Evolutionary conservation across 2,797 vertebrate species (phyloP), one percentile per base, ranked within the genome.

Genomic region (Brotula barbata): DNA sequence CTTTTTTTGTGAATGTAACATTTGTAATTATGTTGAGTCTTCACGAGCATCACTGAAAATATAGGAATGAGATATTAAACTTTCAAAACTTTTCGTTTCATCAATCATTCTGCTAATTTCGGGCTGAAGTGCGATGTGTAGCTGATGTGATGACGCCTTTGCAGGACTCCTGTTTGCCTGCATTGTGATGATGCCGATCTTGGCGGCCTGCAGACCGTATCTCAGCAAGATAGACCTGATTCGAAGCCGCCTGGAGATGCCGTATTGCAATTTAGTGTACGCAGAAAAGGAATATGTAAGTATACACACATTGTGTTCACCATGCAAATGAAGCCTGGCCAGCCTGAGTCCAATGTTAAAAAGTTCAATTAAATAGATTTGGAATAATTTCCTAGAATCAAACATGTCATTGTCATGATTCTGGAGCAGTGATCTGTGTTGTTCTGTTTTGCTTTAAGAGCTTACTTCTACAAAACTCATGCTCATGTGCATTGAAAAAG

Each of bases 131-230:
- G 25, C 4, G 25, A 28, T 28, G 25, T 28, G 25, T 28, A 28
- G 25, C 25, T 28, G 25, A 28, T 28, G 31, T 2, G 31, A 2
- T 10, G 31, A 3, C n/a, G 14, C 3, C 2, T 39, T 68, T 77
- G 39, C 73, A 89, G 85, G 40, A 13, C 48, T 84, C 21, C 62
- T 84, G 17, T 21, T 85, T 28, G 71, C 17, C 33, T 69, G 57
- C 53, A 50, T 74, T 15, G 28, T 68, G 42, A 44, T 78, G 44
- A 50, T 71, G 34, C 34, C 70, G 34, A 25, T 87, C 40, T 48
- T 34, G 0, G 1, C 44, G 31, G 21, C 45, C 19, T 64, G 46
- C 11, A 1, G 0, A 7, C 23, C 54, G 2, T n/a, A 0, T 9
- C 33, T 0, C 10, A 4, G 0, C 8, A 0, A 0, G 0, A 1